Evolutionary conservation across 2,113 vertebrate species (phyloP).

Genomic region (Dolichotis patagonum): DNA sequence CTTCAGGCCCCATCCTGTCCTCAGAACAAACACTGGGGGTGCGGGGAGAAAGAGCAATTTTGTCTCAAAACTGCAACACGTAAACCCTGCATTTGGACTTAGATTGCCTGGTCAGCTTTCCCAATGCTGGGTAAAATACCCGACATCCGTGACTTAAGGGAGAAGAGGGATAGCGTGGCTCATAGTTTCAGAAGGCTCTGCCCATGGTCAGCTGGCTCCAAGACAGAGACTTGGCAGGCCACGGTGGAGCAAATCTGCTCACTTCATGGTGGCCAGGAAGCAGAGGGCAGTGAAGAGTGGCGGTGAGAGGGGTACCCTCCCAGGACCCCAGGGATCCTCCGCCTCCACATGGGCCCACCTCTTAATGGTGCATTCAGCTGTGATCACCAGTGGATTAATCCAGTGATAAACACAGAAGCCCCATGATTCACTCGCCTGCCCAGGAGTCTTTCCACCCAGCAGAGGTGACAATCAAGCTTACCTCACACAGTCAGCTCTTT

Average conservation of each 20-base stretch:
- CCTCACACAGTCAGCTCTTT: background rate
- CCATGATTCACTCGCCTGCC: background rate
- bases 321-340: background rate
- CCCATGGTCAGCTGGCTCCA: background rate
- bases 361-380: background rate
- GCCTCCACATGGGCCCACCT: background rate
- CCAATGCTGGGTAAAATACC: background rate
- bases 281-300: background rate
- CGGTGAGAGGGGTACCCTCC: background rate
- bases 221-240: background rate
- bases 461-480: background rate
- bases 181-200: background rate
- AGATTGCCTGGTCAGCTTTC: background rate
- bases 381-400: background rate
- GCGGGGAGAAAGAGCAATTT: background rate
- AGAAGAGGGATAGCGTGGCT: background rate
- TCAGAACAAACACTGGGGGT: background rate
- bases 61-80: background rate
- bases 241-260: background rate
- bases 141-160: background rate
- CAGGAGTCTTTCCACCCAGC: background rate
- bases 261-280: background rate
- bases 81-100: background rate
- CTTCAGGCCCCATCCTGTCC: background rate
- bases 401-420: rapidly evolving